Evolutionary conservation across 2,888 invertebrate species (phyloP), one percentile per base, ranked within the genome.

Genomic region (Luperina testacea): DNA sequence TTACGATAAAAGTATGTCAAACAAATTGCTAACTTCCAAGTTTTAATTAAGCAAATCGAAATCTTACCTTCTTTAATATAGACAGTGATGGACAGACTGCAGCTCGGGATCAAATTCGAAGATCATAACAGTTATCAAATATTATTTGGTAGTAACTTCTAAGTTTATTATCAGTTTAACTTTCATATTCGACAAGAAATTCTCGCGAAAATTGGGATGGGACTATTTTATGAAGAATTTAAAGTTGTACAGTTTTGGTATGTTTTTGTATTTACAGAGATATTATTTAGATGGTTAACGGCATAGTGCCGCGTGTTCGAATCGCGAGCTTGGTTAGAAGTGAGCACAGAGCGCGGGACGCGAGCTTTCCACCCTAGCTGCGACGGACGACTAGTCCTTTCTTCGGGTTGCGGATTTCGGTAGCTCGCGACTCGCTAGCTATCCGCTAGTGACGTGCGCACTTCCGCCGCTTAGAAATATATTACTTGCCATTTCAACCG

Each of bases 391-490:
- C 90, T 91, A 85, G 77, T 78, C 82, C 83, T 79, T 78, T 80
- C 83, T 78, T 84, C 80, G 81, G 68, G 72, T 57, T 83, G 53
- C 57, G 68, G 68, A 42, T 64, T 77, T 83, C 53, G 65, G 75
- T 80, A 71, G 82, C 65, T 71, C 76, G 74, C 81, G 75, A 75
- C 51, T 75, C 80, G 80, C 80, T 42, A 70, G 69, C 80, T 64
- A 80, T 71, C 78, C 75, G 81, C 84, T 89, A 90, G 93, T 87
- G 93, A 92, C 86, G 92, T 88, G 91, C 91, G 89, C 90, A 90
- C 77, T 87, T 87, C 80, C 84, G 64, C 57, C 80, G 81, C 68
- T 85, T 85, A 72, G 53, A 73, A 81, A 81, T 78, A 79, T 80
- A 77, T 85, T 74, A 70, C 75, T 81, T 71, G 68, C 75, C 53